A percentile compares a stretch with the other conserved stretches of the same genome.
These are phyloP conservation scores for Amphiprion ocellaris DNA, from an alignment of 2,113 vertebrate genomes.

Conservation along the genomic window DNA sequence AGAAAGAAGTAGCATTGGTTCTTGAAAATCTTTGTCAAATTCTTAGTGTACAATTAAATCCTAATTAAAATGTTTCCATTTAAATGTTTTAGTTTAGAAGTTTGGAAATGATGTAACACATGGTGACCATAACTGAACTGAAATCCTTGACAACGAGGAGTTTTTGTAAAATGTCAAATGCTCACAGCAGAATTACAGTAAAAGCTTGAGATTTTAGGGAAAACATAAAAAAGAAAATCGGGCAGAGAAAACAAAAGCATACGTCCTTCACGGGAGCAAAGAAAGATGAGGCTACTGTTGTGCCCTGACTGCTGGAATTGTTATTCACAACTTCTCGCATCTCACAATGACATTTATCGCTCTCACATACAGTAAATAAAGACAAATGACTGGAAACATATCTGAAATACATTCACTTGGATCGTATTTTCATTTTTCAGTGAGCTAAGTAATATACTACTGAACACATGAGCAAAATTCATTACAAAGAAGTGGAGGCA, in stretches of 20 bases:
- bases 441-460: too few relatives aligned
- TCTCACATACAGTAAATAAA: too few relatives aligned
- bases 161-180: neutral
- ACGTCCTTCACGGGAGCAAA: constrained; percentile 10
- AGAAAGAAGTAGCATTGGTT: too few relatives aligned
- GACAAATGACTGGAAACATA: too few relatives aligned
- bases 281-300: neutral
- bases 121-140: neutral
- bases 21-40: neutral
- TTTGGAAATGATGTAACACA: neutral
- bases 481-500: neutral
- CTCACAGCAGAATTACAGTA: neutral
- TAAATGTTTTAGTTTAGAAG: neutral
- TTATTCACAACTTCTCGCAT: constrained; percentile 1
- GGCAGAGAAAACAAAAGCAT: neutral
- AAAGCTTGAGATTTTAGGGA: neutral
- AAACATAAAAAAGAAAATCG: neutral
- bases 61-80: neutral
- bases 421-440: too few relatives aligned
- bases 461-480: neutral
- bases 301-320: neutral
- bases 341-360: neutral
- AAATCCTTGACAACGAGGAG: neutral
- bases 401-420: too few relatives aligned
- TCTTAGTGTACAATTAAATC: neutral